These are phyloP conservation scores for Cololabis saira DNA, from an alignment of 2,113 vertebrate species.

Conservation along the genomic window DNA sequence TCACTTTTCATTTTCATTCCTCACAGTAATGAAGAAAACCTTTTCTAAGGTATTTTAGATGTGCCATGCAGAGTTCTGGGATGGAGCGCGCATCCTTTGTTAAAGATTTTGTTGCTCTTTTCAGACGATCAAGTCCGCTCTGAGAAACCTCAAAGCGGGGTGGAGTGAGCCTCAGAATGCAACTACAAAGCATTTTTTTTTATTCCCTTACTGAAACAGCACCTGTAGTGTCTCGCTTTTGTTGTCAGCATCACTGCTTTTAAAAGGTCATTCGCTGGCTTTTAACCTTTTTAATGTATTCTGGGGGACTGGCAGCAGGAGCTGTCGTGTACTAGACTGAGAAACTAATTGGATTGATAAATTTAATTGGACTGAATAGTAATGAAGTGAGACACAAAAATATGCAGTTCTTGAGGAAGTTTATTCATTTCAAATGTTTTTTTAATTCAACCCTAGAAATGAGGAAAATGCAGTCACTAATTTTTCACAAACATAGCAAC, in stretches of 20 bases:
- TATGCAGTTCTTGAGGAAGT: too few species aligned
- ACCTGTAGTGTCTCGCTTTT: conserved; percentile 36
- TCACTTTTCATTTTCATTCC: too few species aligned
- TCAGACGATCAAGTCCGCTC: neutral
- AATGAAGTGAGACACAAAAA: too few species aligned
- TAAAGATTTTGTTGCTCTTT: neutral
- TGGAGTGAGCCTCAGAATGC: neutral
- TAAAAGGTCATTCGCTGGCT: conserved; percentile 18
- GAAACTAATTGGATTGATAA: too few species aligned
- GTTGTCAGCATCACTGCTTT: conserved; percentile 41
- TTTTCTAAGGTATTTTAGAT: neutral
- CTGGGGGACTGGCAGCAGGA: neutral
- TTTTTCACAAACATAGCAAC: too few species aligned
- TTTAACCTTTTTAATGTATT: conserved; percentile 8
- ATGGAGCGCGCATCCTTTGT: neutral
- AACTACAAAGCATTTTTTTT: conserved; percentile 16
- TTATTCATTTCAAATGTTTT: too few species aligned
- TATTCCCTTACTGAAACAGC: neutral
- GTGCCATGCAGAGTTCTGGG: too few species aligned
- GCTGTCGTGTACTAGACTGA: too few species aligned
- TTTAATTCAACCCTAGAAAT: too few species aligned
- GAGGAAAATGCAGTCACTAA: too few species aligned
- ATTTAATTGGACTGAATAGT: too few species aligned
- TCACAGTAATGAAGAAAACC: too few species aligned
- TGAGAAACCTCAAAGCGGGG: neutral